Evolutionary conservation across 2,888 invertebrate genomes (phyloP), one percentile per base, ranked within the genome.

Genomic region (Herminia tarsipennalis): DNA sequence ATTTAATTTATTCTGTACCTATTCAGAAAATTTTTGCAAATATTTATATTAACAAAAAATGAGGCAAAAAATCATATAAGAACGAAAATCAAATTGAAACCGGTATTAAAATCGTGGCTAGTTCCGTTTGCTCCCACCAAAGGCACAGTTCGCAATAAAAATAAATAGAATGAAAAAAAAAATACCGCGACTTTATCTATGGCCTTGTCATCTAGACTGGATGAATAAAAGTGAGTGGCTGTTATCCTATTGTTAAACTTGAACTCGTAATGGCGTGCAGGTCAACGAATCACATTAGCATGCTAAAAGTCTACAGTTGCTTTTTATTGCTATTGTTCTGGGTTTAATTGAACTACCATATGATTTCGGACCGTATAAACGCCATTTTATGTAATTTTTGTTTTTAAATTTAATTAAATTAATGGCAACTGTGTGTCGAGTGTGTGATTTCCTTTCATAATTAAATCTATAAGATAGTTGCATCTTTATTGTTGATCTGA

Each of bases 171-270:
- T 25, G 17, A 18, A 27, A 25, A 27, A 22, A 36, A 18, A 36
- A 2, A 9, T 30, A 17, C 17, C 9, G 13, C 10, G 16, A 14
- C 9, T 9, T 33, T 18, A 21, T 39, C 45, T 39, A 29, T 38
- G 54, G 37, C 65, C 68, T 64, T 67, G 60, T 56, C 59, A 52
- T 40, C 46, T 47, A 53, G 49, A 43, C 43, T 57, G 41, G 51
- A 44, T 54, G 55, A 35, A 8, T 60, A 66, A 59, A 73, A 70
- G 69, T 73, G 66, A 69, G 48, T 61, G 64, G 61, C 36, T 51
- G 38, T 61, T 57, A 69, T 59, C 59, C 66, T 66, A 70, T 67
- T 68, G 65, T 73, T 73, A 70, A 73, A 76, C 79, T 79, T 80
- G 80, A 81, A 78, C 79, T 71, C 59, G 53, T 56, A 63, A 55